Base-by-base conservation (phyloP, 2,888 invertebrate species). In the Elgonia sp. region DNA sequence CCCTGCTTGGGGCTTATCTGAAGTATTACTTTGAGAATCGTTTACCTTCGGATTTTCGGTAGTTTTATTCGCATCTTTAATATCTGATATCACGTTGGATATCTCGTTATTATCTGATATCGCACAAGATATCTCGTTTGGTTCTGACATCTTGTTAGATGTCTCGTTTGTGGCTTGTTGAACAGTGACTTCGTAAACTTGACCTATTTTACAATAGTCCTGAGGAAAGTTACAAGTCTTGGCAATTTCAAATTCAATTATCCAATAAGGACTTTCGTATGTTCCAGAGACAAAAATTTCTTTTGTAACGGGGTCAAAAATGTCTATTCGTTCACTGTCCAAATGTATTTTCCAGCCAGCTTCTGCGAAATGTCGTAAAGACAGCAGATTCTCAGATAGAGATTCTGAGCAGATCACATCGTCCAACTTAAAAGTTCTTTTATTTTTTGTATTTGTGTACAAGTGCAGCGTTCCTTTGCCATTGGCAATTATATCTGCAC, bases 211-310 rank as follows among this genome's bases (percentile, higher is more conserved):
- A 29, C 3, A 29, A 29, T 29, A 29, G 29, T 29, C 29, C 29
- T 29, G 3, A 29, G 29, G 29, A 29, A 29, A 29, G 5, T 29
- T 29, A 29, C 29, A 29, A 29, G 29, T 29, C 14, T 46, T 5
- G 1, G 16, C n/a, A n/a, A 53, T 53, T n/a, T 53, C 18, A n/a
- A 53, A 53, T 53, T 53, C 53, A n/a, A 53, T 53, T 3, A 53
- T 14, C 53, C 53, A 53, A 18, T 53, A 84, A 42, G 88, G 75
- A 14, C 88, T 77, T 63, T 82, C 10, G 21, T 60, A 29, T 18
- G 2, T n/a, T n/a, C 46, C 46, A 1, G 46, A 46, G 46, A 46
- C 14, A 46, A 46, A 46, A 46, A 46, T 46, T 46, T 46, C 46
- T 12, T 46, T 46, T 46, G 53, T 53, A 14, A 8, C n/a, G 8